phyloP scores from a whole-genome alignment of 2,113 vertebrate species.

The cattle (Bos taurus) region ARS-UCD2.0 NC_037347.1:63410501-63411000 shows the following conservation, averaged over 20 bases:
- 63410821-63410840: accelerated
- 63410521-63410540: background rate
- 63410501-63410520: background rate
- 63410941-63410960: background rate
- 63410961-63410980: background rate
- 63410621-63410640: background rate
- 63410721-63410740: background rate
- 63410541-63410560: background rate
- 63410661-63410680: background rate
- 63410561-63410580: background rate
- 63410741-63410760: background rate
- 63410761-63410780: background rate
- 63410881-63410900: background rate
- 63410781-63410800: background rate
- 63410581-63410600: background rate
- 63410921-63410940: background rate
- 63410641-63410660: background rate
- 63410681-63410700: background rate
- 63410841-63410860: accelerated
- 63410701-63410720: background rate
- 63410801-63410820: background rate
- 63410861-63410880: background rate
- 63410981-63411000: conserved; percentile 14
- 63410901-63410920: background rate
- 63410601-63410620: background rate